Conservation (phyloP, 1,140 invertebrate genomes). For the Neelides sp. region DNA sequence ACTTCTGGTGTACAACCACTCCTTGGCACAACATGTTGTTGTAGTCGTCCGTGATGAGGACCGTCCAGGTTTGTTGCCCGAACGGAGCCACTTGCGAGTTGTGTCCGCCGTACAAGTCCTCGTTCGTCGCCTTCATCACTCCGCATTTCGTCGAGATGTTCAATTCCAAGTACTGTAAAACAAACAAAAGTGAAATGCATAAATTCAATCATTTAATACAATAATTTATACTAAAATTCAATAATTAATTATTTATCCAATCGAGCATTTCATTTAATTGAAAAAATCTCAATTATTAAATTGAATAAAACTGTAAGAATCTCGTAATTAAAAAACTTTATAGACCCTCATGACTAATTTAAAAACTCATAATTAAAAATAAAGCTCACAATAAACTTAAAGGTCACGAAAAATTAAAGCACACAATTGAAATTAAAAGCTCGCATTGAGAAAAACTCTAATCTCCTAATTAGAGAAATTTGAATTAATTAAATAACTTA, state of each 20-base stretch:
- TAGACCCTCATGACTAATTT: too few species aligned
- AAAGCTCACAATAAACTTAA: too few species aligned
- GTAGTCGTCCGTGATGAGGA: constrained; percentile 26
- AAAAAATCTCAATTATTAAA: too few species aligned
- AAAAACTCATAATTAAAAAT: too few species aligned
- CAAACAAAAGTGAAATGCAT: constrained; percentile 4
- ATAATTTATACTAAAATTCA: not conserved
- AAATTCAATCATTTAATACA: not conserved
- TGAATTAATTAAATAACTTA: constrained; percentile 8
- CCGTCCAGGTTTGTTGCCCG: constrained; percentile 14
- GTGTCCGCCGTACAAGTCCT: constrained; percentile 10
- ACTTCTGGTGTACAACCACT: constrained; percentile 17
- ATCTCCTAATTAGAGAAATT: not conserved
- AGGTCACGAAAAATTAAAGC: not conserved
- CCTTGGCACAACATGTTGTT: constrained; percentile 23
- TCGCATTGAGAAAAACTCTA: not conserved
- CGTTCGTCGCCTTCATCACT: constrained; percentile 18
- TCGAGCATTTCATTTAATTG: not conserved
- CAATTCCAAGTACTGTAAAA: constrained; percentile 15
- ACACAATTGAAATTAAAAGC: not conserved
- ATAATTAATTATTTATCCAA: not conserved
- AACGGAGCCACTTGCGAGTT: constrained; percentile 10
- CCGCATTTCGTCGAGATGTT: constrained; percentile 19
- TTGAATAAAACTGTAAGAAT: too few species aligned
- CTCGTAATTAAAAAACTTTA: too few species aligned